phyloP scores from a whole-genome alignment of 1,140 invertebrate genomes.

The Acyrthosiphon pisum region DNA sequence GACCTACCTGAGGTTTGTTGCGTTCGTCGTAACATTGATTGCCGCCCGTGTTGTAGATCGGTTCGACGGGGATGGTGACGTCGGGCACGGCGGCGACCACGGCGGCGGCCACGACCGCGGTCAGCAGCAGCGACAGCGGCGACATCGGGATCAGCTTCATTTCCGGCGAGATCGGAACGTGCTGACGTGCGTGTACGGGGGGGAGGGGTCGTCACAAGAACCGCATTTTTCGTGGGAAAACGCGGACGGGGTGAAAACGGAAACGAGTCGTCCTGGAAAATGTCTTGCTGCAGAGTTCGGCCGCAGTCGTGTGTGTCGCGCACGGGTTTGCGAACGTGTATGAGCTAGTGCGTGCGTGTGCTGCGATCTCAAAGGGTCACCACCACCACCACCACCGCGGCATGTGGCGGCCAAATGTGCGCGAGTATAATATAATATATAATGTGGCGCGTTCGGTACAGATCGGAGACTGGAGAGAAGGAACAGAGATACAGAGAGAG shows the following conservation, averaged over 20 bases:
- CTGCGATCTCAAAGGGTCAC: constrained; percentile 18
- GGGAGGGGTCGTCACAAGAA: background rate
- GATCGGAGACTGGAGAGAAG: background rate
- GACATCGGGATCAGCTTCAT: background rate
- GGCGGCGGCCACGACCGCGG: background rate
- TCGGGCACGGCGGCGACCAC: background rate
- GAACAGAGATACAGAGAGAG: background rate
- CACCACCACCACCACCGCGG: background rate
- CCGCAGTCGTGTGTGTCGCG: background rate
- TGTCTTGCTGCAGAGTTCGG: too few relatives aligned
- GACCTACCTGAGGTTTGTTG: constrained; percentile 48
- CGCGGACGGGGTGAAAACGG: background rate
- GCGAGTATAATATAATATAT: background rate
- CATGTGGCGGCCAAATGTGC: constrained; percentile 54
- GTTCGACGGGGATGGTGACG: constrained; percentile 6
- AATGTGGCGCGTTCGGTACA: background rate
- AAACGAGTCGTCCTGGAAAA: background rate
- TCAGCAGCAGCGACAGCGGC: background rate
- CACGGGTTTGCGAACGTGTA: background rate
- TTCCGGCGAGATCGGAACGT: background rate
- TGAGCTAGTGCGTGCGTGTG: background rate
- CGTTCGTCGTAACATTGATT: constrained; percentile 48
- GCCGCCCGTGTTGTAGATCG: constrained; percentile 41
- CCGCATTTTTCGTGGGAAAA: constrained; percentile 10
- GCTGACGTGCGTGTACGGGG: background rate